Conservation (phyloP, 2,888 invertebrate genomes). For the Allygus modestus region DNA sequence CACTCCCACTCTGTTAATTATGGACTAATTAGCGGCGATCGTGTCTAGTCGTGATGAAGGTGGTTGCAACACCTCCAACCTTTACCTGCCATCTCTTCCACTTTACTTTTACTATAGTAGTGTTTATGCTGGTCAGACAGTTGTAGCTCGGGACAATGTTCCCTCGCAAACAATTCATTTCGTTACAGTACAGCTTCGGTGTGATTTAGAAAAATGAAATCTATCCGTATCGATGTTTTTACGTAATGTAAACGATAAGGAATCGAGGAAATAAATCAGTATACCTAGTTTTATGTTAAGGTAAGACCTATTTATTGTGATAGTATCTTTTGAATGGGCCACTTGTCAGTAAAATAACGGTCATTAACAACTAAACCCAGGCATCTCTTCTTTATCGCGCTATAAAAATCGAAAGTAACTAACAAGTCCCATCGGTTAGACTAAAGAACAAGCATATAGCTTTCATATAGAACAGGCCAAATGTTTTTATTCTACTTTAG, state of each 20-base stretch:
- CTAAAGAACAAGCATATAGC: no score
- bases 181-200: no score
- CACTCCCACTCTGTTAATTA: constrained; percentile 41
- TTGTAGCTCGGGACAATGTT: no score
- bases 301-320: not conserved
- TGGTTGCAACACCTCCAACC: constrained; percentile 39
- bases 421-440: no score
- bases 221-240: no score
- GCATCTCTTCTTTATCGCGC: not conserved
- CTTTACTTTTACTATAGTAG: constrained; percentile 28
- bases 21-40: constrained; percentile 47
- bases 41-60: constrained; percentile 35
- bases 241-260: no score
- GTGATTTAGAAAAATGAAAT: no score
- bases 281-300: not conserved
- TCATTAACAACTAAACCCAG: not conserved
- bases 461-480: no score
- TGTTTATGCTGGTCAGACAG: not conserved
- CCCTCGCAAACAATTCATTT: no score
- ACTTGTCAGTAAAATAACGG: not conserved
- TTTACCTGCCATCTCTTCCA: constrained; percentile 25
- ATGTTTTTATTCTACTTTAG: no score
- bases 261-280: not conserved
- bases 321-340: not conserved
- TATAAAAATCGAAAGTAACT: not conserved